Evolutionary conservation across 2,888 invertebrate species (phyloP), one percentile per base, ranked within the genome.

Genomic region (Drosophila colorata): DNA sequence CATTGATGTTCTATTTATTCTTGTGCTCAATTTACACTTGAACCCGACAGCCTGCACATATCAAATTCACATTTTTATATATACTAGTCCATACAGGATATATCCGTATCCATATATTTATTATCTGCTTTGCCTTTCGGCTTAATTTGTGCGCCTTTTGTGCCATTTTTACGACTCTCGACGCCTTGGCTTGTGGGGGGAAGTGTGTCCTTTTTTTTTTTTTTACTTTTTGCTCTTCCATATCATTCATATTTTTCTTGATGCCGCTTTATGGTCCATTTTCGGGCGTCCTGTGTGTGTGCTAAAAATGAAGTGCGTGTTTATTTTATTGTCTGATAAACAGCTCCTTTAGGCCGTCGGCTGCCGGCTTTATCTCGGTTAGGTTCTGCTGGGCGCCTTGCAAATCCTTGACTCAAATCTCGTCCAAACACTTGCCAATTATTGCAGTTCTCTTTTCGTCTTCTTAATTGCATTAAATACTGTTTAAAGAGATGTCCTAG

Each of bases 241-340:
- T 61, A 41, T 74, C 64, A 56, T 73, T 73, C 78, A 76, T 75
- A 69, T 69, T 77, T 69, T 77, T 73, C 65, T 64, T 46, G 51
- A 56, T 58, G 55, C 41, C 72, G 63, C 72, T 74, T 74, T 74
- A 74, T 74, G 59, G 77, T 69, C 64, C 59, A 57, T 69, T 77
- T 65, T 49, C 44, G 23, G 59, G 46, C 13, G 35, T 20, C 31
- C 2, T 46, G 53, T 4, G 33, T 47, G 55, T 55, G 67, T 68
- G 66, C 55, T 61, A 63, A 68, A 47, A 43, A 46, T 69, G 73
- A 80, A 88, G 78, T 78, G 89, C 74, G 86, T 87, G 89, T 87
- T 89, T 87, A 87, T 84, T 87, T 87, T 88, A 88, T 86, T 87
- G 89, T 68, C 84, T 78, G 86, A 86, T 84, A 82, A 88, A 80